Evolutionary conservation across 2,797 vertebrate genomes (phyloP), one percentile per base, ranked within the genome.

Genomic region (Silurus lanzhouensis): DNA sequence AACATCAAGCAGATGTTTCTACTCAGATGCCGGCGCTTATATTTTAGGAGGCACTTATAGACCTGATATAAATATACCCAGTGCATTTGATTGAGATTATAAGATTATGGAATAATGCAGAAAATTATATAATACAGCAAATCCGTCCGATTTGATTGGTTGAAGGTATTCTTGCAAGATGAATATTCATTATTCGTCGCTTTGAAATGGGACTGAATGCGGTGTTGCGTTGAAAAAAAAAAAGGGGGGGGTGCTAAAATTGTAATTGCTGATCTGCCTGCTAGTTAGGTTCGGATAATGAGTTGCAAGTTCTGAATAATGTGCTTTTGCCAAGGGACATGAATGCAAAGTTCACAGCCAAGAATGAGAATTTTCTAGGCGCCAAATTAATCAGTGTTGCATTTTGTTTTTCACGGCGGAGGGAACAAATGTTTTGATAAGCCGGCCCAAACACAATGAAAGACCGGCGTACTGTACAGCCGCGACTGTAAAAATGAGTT

Each of bases 211-310:
- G 1, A 66, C 20, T 66, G 46, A 81, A 81, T n/a, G 15, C 57
- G 31, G 57, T 31, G 46, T 70, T 60, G 48, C 19, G 64, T 38
- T 58, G 63, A 15, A 75, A 48, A 27, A 61, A 61, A 27, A 55
- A 6, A 4, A 1, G 58, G 58, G 17, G 58, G 17, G 57, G n/a
- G 25, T 1, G 31, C 63, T 76, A 60, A 38, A 68, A 81, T 86
- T 89, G 84, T 88, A 88, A 88, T 88, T 84, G 85, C 85, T 84
- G 84, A 85, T 88, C 60, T 87, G 78, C 31, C 85, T 88, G 71
- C 76, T 88, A 83, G 84, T 87, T 66, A 70, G 76, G 85, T 88
- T 85, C 85, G 78, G 85, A 89, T 89, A 89, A 89, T 88, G 87
- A 87, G 82, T 88, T 61, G 85, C 76, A 70, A 84, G 64, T 86